Conservation (phyloP, 2,888 invertebrate genomes). For the Xanthia icteritia region DNA sequence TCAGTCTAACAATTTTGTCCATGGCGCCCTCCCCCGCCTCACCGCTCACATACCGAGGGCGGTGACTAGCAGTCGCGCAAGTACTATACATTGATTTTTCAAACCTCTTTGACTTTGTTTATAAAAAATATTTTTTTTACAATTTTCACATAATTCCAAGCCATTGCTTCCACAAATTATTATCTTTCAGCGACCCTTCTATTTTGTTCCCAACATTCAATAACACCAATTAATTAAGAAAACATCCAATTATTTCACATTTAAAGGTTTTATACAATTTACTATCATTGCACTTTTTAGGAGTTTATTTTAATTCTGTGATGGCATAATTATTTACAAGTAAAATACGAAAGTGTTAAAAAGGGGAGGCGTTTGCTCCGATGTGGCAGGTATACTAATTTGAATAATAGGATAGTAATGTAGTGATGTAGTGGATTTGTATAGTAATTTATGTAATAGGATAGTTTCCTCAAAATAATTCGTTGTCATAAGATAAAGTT, state of each 20-base stretch:
- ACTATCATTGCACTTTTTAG: conserved; percentile 8
- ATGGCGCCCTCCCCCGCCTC: too few relatives aligned
- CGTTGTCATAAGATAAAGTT: conserved; percentile 22
- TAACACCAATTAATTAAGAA: conserved; percentile 64
- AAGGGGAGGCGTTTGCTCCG: background rate
- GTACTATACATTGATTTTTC: conserved; percentile 17
- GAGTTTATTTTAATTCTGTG: conserved; percentile 34
- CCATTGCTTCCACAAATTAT: conserved; percentile 41
- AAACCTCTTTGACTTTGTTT: conserved; percentile 21
- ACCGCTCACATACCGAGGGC: too few relatives aligned
- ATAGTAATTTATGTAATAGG: background rate
- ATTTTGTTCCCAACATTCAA: conserved; percentile 73
- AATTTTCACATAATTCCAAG: conserved; percentile 21
- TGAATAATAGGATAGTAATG: background rate
- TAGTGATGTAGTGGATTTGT: too few relatives aligned
- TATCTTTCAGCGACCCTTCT: conserved; percentile 44
- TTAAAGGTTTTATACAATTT: conserved; percentile 54
- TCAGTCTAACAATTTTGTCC: too few relatives aligned
- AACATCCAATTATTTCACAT: conserved; percentile 65
- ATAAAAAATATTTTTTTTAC: conserved; percentile 25
- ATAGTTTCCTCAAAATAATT: conserved; percentile 12
- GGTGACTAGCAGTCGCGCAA: too few relatives aligned
- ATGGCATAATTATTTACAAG: conserved; percentile 21
- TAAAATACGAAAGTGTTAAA: background rate
- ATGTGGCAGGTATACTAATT: too few relatives aligned